Evolutionary conservation across 92 coral and sea anemone species (phyloP).

Genomic region (Epizoanthus stellaris): DNA sequence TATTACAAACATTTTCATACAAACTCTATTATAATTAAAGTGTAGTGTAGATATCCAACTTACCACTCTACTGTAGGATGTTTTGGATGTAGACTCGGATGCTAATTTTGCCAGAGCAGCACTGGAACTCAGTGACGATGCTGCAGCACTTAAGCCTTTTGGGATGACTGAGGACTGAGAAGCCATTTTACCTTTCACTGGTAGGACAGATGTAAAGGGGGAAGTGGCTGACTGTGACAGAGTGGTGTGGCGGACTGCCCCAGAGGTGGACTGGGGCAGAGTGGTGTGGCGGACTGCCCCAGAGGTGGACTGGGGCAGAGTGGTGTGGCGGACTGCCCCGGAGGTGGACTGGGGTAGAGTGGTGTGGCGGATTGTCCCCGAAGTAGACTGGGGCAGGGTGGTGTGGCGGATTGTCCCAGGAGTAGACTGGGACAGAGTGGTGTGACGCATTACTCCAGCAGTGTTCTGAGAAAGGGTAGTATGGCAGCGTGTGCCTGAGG

Average conservation of each 20-base stretch:
- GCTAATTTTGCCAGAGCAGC: conserved; percentile 29
- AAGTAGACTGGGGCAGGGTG: conserved; percentile 69
- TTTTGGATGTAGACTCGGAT: conserved; percentile 16
- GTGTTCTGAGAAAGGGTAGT: conserved; percentile 20
- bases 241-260: conserved; percentile 69
- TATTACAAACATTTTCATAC: too few relatives aligned
- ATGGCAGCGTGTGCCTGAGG: conserved; percentile 16
- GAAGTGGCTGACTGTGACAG: conserved; percentile 82
- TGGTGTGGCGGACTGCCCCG: conserved; percentile 69
- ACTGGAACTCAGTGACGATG: conserved; percentile 46
- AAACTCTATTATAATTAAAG: neutral
- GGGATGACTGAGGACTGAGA: conserved; percentile 36
- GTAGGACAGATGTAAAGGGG: conserved; percentile 80
- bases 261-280: conserved; percentile 68
- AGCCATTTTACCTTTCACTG: conserved; percentile 67
- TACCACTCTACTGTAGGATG: conserved; percentile 39
- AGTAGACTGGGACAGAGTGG: conserved; percentile 72
- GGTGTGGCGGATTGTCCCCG: conserved; percentile 69
- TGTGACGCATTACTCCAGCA: conserved; percentile 48
- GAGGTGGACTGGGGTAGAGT: conserved; percentile 70
- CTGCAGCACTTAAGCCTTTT: conserved; percentile 33
- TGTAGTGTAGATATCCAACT: neutral
- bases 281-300: conserved; percentile 72
- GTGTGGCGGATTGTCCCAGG: conserved; percentile 70
- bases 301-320: conserved; percentile 67